Percentiles rank a stretch among this genome's conserved stretches.
These are phyloP conservation scores for Dryobates pubescens DNA, from an alignment of 2,797 vertebrate species.

Conservation along the genomic window DNA sequence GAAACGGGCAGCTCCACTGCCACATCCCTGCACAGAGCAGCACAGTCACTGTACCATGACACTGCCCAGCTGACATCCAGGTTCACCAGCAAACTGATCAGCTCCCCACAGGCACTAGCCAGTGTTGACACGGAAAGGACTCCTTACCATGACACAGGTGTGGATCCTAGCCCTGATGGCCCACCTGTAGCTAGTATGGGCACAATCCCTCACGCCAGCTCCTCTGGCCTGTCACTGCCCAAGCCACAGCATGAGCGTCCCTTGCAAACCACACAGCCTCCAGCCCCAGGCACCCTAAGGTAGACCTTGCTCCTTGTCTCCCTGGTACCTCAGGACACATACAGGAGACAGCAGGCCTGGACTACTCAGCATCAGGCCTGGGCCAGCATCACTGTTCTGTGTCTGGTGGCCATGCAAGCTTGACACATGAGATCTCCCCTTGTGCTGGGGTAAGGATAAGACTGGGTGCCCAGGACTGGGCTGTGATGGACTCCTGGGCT, in stretches of 20 bases:
- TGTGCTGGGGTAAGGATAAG: not conserved
- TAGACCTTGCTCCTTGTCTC: not conserved
- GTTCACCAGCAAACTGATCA: not conserved
- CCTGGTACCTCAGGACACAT: accelerated
- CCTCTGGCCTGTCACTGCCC: not conserved
- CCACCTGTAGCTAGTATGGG: not conserved
- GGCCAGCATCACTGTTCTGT: not conserved
- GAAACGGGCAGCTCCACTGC: not conserved
- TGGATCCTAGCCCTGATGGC: not conserved
- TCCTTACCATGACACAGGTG: accelerated
- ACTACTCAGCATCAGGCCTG: not conserved
- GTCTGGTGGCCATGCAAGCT: not conserved
- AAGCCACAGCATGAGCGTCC: accelerated
- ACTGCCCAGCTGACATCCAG: not conserved
- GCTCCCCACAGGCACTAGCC: not conserved
- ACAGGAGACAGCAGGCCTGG: accelerated
- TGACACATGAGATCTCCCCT: not conserved
- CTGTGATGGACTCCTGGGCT: not conserved
- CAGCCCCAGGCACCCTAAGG: not conserved
- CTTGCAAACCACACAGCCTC: not conserved
- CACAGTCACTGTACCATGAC: not conserved
- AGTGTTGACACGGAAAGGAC: accelerated
- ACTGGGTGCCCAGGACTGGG: accelerated
- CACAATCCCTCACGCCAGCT: not conserved
- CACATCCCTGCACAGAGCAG: not conserved